Base-by-base conservation (phyloP, 1,140 invertebrate species). In the Euglossa dilemma region DNA sequence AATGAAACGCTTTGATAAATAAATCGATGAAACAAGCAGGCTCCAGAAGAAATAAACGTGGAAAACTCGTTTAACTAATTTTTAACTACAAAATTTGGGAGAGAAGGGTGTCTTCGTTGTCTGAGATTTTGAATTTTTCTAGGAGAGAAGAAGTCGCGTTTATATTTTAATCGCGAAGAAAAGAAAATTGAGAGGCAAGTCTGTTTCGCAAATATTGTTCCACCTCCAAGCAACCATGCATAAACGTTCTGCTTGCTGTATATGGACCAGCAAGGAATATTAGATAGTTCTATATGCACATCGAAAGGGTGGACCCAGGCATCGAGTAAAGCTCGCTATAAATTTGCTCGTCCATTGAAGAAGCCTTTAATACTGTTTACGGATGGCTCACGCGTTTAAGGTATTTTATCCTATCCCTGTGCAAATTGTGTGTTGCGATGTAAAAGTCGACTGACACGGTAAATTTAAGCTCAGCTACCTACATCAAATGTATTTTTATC, bases 301-400 rank as follows among this genome's bases (percentile, higher is more conserved):
- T 20, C 43, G 36, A 67, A 52, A 57, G 80, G 80, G 72, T 50
- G 25, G 80, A 82, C 64, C 59, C 18, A 20, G n/a, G 1, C 36
- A 28, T 72, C 45, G 47, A 54, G 78, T 45, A 72, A 80, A 82
- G 80, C 80, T 76, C n/a, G 80, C 80, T 67, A 82, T 73, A 82
- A 82, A 82, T 82, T 82, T 82, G 72, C 72, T 76, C 80, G 72
- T 57, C 72, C 72, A 43, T 66, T 52, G 61, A 7, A n/a, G 61
- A 20, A 75, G 52, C 63, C 72, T 63, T 75, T 82, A 82, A 82
- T 82, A 66, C 72, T 82, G 80, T 76, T 82, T 82, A 74, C 61
- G 43, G 52, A 82, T 57, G 20, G 16, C 72, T 57, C 43, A 0
- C 11, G 63, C 63, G 63, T 82, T 57, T 75, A 76, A 75, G 72